Percentiles rank a stretch among this genome's conserved stretches.
Conservation (phyloP, 2,888 invertebrate genomes). For the Eupithecia subfuscata region DNA sequence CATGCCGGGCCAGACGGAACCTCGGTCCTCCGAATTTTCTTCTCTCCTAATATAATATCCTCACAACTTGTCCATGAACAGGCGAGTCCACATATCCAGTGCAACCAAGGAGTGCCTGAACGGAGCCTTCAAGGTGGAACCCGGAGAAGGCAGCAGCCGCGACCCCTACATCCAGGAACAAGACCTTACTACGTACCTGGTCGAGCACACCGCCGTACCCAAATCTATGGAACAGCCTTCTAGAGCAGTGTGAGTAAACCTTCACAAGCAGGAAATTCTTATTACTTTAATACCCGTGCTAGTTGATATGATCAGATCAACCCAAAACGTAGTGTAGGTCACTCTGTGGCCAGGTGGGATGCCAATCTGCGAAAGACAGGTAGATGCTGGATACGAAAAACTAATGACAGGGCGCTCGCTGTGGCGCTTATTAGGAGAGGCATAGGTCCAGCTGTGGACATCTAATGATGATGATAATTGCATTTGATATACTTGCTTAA, state of each 20-base stretch:
- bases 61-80: slow-evolving; percentile 61
- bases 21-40: background rate
- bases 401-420: background rate
- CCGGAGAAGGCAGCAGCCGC: slow-evolving; percentile 93
- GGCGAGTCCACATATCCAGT: slow-evolving; percentile 97
- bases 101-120: slow-evolving; percentile 93
- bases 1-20: background rate
- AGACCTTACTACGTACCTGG: slow-evolving; percentile 94
- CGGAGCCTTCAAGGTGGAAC: slow-evolving; percentile 96
- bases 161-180: slow-evolving; percentile 94
- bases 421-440: background rate
- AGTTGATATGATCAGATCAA: background rate
- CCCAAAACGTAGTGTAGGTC: background rate
- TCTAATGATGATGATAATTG: background rate
- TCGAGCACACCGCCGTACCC: background rate
- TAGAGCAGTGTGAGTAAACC: background rate
- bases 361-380: background rate
- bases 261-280: background rate
- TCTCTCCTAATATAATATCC: background rate
- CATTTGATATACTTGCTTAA: background rate
- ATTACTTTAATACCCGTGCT: background rate
- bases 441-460: background rate
- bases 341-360: background rate
- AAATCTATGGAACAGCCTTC: background rate
- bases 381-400: background rate